These are phyloP conservation scores for Chrysogorgia sp. DNA, from an alignment of 92 coral and sea anemone genomes.

Conservation along the genomic window DNA sequence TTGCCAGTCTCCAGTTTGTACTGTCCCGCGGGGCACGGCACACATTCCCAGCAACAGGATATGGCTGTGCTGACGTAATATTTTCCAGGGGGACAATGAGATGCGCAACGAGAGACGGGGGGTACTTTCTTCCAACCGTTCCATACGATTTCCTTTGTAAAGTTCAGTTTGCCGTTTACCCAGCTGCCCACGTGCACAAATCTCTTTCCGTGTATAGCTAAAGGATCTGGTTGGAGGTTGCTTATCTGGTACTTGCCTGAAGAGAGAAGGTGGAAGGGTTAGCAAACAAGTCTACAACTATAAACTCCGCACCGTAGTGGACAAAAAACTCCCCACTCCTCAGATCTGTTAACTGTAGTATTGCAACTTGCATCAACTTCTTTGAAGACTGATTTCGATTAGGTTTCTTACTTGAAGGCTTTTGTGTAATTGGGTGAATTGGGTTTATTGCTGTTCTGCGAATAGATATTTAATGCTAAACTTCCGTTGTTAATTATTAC, in stretches of 20 bases:
- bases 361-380: too few relatives aligned
- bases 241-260: conserved; percentile 86
- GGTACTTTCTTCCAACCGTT: conserved; percentile 67
- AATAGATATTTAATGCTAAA: too few relatives aligned
- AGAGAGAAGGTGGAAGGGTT: not conserved
- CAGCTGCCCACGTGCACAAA: conserved; percentile 78
- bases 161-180: conserved; percentile 72
- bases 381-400: too few relatives aligned
- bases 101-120: conserved; percentile 82
- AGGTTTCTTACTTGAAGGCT: too few relatives aligned
- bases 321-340: too few relatives aligned
- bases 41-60: conserved; percentile 91
- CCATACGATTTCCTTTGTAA: conserved; percentile 64
- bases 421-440: too few relatives aligned
- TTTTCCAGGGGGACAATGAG: conserved; percentile 77
- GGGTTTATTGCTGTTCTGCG: too few relatives aligned
- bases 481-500: too few relatives aligned
- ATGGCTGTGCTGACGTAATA: conserved; percentile 77
- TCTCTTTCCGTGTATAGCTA: conserved; percentile 62
- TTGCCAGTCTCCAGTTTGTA: conserved; percentile 70
- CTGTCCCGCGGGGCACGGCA: conserved; percentile 72
- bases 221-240: conserved; percentile 77
- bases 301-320: too few relatives aligned
- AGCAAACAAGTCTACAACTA: too few relatives aligned
- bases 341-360: too few relatives aligned